phyloP scores from a whole-genome alignment of 2,888 invertebrate species.

The Trileptium ribeirensis region DNA sequence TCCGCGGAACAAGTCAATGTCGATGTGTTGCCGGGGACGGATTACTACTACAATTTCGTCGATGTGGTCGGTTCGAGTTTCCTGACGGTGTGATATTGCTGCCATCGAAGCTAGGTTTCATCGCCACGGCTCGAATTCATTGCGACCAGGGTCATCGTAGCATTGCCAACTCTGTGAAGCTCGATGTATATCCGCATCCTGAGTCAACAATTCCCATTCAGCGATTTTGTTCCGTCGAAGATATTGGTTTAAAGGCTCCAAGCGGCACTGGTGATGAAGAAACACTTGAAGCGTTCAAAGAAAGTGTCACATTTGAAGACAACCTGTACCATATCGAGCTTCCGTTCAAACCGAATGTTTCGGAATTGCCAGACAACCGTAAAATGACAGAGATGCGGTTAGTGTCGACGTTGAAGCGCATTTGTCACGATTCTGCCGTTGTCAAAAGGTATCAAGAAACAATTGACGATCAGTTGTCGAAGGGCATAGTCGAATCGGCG shows the following conservation, averaged over 20 bases:
- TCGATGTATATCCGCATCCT: not conserved
- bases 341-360: not conserved
- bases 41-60: slow-evolving; percentile 1
- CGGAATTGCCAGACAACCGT: not conserved
- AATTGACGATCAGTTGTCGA: not conserved
- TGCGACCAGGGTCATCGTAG: not conserved
- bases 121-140: not conserved
- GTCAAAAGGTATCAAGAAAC: not conserved
- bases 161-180: not conserved
- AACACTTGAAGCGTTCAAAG: not conserved
- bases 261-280: slow-evolving; percentile 5
- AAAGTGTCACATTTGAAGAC: not conserved
- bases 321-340: not conserved
- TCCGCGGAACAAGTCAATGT: not conserved
- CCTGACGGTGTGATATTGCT: not conserved
- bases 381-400: not conserved
- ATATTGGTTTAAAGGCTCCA: not conserved
- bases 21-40: slow-evolving; percentile 2
- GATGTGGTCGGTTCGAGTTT: not conserved
- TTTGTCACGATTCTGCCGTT: not conserved
- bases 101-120: not conserved
- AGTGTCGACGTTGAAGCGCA: not conserved
- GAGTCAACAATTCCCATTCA: not conserved
- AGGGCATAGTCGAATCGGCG: not conserved
- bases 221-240: not conserved